Evolutionary conservation across 2,113 vertebrate genomes (phyloP).

Genomic region (Arothron firmamentum): DNA sequence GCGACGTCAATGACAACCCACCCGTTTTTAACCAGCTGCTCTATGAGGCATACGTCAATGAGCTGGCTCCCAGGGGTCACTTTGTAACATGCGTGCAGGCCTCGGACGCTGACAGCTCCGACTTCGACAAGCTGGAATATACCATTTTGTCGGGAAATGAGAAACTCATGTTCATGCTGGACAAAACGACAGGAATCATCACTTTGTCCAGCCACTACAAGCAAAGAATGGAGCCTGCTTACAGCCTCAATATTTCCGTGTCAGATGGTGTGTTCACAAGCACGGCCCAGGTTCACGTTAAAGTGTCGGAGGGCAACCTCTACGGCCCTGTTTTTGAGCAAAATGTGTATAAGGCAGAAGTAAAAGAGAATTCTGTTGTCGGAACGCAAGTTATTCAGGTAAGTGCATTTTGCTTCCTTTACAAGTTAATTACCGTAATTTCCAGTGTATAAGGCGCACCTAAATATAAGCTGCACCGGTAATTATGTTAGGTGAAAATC

Average conservation of each 20-base stretch:
- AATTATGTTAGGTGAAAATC: too few species aligned
- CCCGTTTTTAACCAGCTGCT: slow-evolving; percentile 94
- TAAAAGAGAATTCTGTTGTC: slow-evolving; percentile 84
- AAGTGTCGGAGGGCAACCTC: slow-evolving; percentile 86
- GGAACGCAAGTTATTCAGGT: slow-evolving; percentile 87
- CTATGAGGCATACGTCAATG: slow-evolving; percentile 92
- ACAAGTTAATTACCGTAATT: too few species aligned
- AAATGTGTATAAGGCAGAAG: slow-evolving; percentile 83
- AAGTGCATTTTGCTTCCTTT: slow-evolving; percentile 38
- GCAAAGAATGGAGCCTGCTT: slow-evolving; percentile 87
- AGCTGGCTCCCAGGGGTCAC: slow-evolving; percentile 89
- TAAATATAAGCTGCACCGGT: too few species aligned
- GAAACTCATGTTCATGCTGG: slow-evolving; percentile 86
- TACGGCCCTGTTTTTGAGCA: slow-evolving; percentile 88
- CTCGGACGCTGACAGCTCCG: slow-evolving; percentile 90
- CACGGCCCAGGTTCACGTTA: slow-evolving; percentile 92
- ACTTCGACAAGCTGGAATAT: slow-evolving; percentile 86
- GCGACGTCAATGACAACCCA: slow-evolving; percentile 93
- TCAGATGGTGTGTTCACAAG: slow-evolving; percentile 94
- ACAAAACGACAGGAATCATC: slow-evolving; percentile 84
- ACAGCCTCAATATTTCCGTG: slow-evolving; percentile 92
- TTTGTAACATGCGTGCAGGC: slow-evolving; percentile 96
- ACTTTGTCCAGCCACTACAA: slow-evolving; percentile 85
- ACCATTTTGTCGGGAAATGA: slow-evolving; percentile 94
- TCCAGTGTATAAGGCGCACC: too few species aligned